Conservation (phyloP, 2,888 invertebrate genomes). For the Habroteleia sp. region DNA sequence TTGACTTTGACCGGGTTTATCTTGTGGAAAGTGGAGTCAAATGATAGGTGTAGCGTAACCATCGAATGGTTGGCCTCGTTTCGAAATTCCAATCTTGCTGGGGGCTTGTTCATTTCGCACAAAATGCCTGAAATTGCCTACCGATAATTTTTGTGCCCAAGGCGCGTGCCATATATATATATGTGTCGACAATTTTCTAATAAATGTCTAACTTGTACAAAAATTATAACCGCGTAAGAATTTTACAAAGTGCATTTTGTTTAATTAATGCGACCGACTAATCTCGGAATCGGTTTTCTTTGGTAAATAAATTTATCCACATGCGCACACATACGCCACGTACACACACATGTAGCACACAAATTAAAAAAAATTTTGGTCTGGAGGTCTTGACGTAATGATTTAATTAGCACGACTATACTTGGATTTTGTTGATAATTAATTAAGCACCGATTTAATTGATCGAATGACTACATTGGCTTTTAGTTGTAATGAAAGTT, state of each 20-base stretch:
- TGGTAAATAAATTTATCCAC: too few species aligned
- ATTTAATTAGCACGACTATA: conserved; percentile 71
- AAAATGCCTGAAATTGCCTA: conserved; percentile 55
- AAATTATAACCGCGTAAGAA: conserved; percentile 27
- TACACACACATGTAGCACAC: too few species aligned
- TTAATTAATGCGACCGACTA: too few species aligned
- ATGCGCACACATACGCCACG: too few species aligned
- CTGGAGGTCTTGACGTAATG: conserved; percentile 71
- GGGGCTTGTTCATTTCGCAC: conserved; percentile 52
- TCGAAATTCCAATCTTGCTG: conserved; percentile 40
- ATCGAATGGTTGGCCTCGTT: conserved; percentile 43
- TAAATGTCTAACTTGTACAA: too few species aligned
- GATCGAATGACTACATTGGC: conserved; percentile 67
- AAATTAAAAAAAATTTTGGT: too few species aligned
- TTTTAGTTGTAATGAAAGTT: neutral
- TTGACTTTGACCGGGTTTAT: conserved; percentile 36
- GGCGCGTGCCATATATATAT: conserved; percentile 58
- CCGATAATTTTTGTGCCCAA: conserved; percentile 55
- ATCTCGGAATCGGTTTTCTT: too few species aligned
- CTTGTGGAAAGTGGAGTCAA: conserved; percentile 58
- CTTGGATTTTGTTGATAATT: conserved; percentile 67
- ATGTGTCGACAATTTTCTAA: too few species aligned
- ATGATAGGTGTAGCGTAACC: conserved; percentile 53
- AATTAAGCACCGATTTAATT: conserved; percentile 74
- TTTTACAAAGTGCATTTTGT: conserved; percentile 1